These are phyloP conservation scores for Cydia fagiglandana DNA, from an alignment of 1,140 invertebrate genomes.

Conservation along the genomic window DNA sequence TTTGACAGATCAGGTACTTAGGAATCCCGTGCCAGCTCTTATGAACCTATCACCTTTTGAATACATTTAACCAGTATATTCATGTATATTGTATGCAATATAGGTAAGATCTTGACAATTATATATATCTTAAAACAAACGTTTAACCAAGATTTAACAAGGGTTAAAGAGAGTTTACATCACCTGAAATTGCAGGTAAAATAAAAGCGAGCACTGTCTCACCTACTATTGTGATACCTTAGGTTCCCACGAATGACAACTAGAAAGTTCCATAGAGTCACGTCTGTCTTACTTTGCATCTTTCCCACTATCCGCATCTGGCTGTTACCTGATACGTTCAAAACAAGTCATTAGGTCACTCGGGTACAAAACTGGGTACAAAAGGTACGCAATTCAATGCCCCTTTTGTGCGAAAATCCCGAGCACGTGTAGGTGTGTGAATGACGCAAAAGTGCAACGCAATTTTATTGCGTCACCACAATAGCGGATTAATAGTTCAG, in stretches of 20 bases:
- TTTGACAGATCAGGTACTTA: too few relatives aligned
- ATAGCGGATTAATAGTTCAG: slow-evolving; percentile 26
- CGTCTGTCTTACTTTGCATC: slow-evolving; percentile 73
- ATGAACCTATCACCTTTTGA: too few relatives aligned
- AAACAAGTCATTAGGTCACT: slow-evolving; percentile 53
- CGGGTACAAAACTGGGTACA: slow-evolving; percentile 38
- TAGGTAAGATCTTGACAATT: too few relatives aligned
- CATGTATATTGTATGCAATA: too few relatives aligned
- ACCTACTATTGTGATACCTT: slow-evolving; percentile 42
- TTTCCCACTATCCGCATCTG: slow-evolving; percentile 61
- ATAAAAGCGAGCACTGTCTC: neutral
- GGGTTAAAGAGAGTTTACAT: neutral
- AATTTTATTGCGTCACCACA: slow-evolving; percentile 41
- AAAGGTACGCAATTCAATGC: slow-evolving; percentile 39
- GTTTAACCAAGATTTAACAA: neutral
- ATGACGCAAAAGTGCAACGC: slow-evolving; percentile 50
- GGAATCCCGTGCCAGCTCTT: too few relatives aligned
- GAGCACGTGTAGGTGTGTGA: slow-evolving; percentile 68
- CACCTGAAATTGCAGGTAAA: neutral
- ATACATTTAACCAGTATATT: too few relatives aligned
- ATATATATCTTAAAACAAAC: too few relatives aligned
- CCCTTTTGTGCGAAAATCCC: slow-evolving; percentile 40
- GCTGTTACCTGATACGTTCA: slow-evolving; percentile 64
- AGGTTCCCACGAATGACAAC: slow-evolving; percentile 72
- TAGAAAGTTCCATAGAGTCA: slow-evolving; percentile 72